Base-by-base conservation (phyloP, 2,888 invertebrate genomes). In the Linyphia triangularis region DNA sequence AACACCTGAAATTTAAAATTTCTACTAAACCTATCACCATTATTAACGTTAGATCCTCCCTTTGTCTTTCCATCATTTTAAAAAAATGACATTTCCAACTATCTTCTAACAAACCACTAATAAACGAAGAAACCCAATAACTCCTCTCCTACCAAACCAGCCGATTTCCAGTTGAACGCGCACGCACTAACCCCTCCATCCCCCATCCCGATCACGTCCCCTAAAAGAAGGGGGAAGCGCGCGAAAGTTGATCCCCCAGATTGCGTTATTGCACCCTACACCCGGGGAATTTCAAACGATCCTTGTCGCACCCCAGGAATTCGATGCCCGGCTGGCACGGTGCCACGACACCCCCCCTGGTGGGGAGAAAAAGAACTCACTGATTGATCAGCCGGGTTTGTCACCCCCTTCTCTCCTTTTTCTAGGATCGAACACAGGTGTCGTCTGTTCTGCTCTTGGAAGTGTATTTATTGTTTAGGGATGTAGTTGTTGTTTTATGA, bases 301-400 rank as follows among this genome's bases (percentile, higher is more conserved):
- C 16, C 30, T 5, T 22, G 59, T 10, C 28, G 57, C 28, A 69
- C 33, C 22, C 51, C 40, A 26, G 24, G 26, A 40, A 51, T 24
- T 43, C 28, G 43, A 28, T 72, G 43, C 43, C 33, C 30, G n/a
- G 28, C 28, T 43, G 57, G 30, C n/a, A 16, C 13, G 22, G 5
- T 28, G 43, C 73, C 73, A 6, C 5, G 22, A n/a, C 22, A 28
- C 33, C 5, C 10, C 22, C 57, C 33, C 5, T 9, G 19, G 30
- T 9, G 6, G 19, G 13, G 40, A 22, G 57, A 51, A 57, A 33
- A 33, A 22, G 28, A n/a, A 30, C n/a, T 7, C 30, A 51, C 57
- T 10, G 73, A 73, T 73, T 59, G 73, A 57, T 73, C 73, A 73
- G 59, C 57, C n/a, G 33, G 57, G 30, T 57, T 33, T 57, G 6